A percentile compares a stretch with the other conserved stretches of the same genome.
Conservation (phyloP, 2,888 invertebrate species). For the Eristalinus sepulchralis region DNA sequence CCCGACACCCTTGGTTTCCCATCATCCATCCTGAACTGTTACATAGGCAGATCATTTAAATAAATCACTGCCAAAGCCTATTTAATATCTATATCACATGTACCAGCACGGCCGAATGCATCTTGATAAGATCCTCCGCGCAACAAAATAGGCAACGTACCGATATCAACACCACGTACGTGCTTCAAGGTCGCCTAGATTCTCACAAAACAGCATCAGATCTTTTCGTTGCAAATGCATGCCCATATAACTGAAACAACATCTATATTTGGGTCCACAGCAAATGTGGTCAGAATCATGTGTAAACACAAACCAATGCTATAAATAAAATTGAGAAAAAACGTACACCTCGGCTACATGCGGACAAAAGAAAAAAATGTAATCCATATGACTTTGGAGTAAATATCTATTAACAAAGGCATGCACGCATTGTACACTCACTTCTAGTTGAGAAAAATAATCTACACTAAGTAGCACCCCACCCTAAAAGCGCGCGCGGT, state of each 20-base stretch:
- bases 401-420: neutral
- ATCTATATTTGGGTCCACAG: neutral
- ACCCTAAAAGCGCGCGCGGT: slow-evolving; percentile 40
- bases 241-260: neutral
- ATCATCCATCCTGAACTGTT: no score
- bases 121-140: neutral
- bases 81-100: neutral
- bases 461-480: slow-evolving; percentile 43
- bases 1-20: neutral
- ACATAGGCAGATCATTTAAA: no score
- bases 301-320: neutral
- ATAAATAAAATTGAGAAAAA: neutral
- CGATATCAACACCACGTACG: neutral
- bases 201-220: neutral
- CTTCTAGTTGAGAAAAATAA: slow-evolving; percentile 17
- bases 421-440: neutral
- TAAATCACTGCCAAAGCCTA: neutral
- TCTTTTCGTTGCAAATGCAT: neutral
- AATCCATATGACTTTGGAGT: no score
- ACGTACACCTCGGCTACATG: neutral
- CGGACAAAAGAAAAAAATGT: neutral
- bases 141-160: neutral
- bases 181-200: neutral
- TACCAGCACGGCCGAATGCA: neutral
- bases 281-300: neutral